Conservation (phyloP, 2,113 vertebrate species). For the Microtus montanus region DNA sequence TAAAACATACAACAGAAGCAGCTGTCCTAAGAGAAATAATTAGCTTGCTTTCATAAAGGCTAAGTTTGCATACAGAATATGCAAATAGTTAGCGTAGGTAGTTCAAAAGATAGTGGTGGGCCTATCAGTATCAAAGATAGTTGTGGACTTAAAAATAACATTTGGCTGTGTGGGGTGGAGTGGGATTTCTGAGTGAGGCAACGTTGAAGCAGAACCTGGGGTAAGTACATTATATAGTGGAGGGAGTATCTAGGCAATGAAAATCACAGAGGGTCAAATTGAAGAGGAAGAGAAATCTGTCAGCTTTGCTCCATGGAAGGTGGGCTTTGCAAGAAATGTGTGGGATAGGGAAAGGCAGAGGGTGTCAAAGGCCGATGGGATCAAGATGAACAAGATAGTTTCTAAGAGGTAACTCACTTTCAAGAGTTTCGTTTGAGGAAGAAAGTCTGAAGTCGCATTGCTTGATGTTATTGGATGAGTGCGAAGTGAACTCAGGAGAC, state of each 20-base stretch:
- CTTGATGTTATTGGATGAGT: conserved; percentile 5
- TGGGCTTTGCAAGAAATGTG: neutral
- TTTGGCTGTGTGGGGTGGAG: neutral
- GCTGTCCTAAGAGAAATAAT: neutral
- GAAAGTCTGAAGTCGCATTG: conserved; percentile 17
- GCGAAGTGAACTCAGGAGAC: neutral
- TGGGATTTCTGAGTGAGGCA: neutral
- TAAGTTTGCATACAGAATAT: neutral
- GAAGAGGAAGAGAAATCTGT: conserved; percentile 16
- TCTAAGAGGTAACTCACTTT: conserved; percentile 30
- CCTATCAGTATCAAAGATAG: neutral
- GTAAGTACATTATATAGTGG: neutral
- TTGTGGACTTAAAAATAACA: neutral
- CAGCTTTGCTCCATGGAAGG: neutral
- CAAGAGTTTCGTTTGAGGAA: conserved; percentile 36
- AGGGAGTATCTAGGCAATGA: neutral
- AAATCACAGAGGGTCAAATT: neutral
- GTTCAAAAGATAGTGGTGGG: neutral
- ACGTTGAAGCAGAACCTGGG: neutral
- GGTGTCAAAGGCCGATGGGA: neutral
- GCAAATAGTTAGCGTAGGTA: neutral
- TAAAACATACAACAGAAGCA: neutral
- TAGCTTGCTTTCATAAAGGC: neutral
- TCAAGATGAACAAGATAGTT: conserved; percentile 31
- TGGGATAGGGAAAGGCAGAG: neutral